Base-by-base conservation (phyloP, 2,888 invertebrate genomes). In the Drosophila paucipuncta region DNA sequence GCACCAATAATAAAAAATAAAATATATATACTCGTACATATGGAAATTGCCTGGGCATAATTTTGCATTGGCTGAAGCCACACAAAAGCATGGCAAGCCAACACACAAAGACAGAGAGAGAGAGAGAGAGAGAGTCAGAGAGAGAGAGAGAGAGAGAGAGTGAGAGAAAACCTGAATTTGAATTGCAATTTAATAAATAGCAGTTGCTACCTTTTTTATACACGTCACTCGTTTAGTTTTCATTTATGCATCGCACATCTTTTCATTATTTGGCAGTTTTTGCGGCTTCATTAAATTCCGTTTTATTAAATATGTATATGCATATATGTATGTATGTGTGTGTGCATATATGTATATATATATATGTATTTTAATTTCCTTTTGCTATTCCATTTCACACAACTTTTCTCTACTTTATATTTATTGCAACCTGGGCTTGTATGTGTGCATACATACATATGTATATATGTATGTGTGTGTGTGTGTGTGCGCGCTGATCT, bases 171-270 rank as follows among this genome's bases (percentile, higher is more conserved):
- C 86, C 73, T 79, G 83, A 83, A 83, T 80, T 82, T 66, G 67
- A 75, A 84, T 83, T 83, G 83, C 83, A 83, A 86, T 83, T 83
- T 86, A 86, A 82, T 83, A 83, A 86, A 80, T 70, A 70, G 77
- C 69, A 77, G 77, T 86, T 80, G 82, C 82, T 82, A 86, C 80
- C 84, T 84, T 77, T 76, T 70, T 73, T 63, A 77, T 78, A 77
- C 74, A 83, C 82, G 83, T 81, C 81, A 81, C 83, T 76, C 83
- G 76, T 67, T 80, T 73, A 78, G 69, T 82, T 82, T 74, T 78
- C 84, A 87, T 87, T 85, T 84, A 78, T 80, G 82, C 78, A 80
- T 73, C 68, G 75, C 75, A 76, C 64, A 67, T 68, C 75, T 79
- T 76, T 71, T 74, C 73, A 80, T 76, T 76, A 75, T 78, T 87